Evolutionary conservation across 2,797 vertebrate species (phyloP), one percentile per base, ranked within the genome.

Genomic region (Myotis daubentonii): DNA sequence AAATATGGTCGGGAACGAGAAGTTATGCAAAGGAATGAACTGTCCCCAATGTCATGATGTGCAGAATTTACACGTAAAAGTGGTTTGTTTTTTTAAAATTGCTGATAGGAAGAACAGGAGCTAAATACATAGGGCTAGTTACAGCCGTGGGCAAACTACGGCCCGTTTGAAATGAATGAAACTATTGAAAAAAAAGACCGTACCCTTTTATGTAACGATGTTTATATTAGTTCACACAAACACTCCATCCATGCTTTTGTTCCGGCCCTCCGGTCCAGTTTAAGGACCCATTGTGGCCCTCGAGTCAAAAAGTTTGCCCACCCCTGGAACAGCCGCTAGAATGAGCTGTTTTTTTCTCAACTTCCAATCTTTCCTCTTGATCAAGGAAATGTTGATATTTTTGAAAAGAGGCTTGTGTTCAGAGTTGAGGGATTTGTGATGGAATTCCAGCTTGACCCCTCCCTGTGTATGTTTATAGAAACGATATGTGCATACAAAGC

Each of bases 401-500:
- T 72, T 53, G 11, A 57, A 55, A 89, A 93, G 75, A 68, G 2
- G 11, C 17, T 47, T 80, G 44, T 66, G 71, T 66, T 86, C 30
- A 92, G 57, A 71, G 74, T 20, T 44, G 47, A 89, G 79, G 30
- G 6, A 2, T 60, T 68, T 66, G 38, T 91, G 71, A 28, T 41
- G 57, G 33, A 72, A 87, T 38, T 79, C n/a, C 15, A 93, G 53
- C 7, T 15, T 28, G 60, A 53, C 78, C 22, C 8, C 9, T 30
- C 16, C 30, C 17, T 41, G 16, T 33, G 57, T 25, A 6, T 22
- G 22, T 28, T 6, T 19, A 9, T 17, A 10, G 16, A 55, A 38
- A 28, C 0, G 8, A 9, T 3, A 4, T 28, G 6, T 5, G 38
- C 0, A 0, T n/a, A 0, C 25, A 47, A 86, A 71, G 38, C 15